phyloP scores from a whole-genome alignment of 2,888 invertebrate species.

The Seira ritae region DNA sequence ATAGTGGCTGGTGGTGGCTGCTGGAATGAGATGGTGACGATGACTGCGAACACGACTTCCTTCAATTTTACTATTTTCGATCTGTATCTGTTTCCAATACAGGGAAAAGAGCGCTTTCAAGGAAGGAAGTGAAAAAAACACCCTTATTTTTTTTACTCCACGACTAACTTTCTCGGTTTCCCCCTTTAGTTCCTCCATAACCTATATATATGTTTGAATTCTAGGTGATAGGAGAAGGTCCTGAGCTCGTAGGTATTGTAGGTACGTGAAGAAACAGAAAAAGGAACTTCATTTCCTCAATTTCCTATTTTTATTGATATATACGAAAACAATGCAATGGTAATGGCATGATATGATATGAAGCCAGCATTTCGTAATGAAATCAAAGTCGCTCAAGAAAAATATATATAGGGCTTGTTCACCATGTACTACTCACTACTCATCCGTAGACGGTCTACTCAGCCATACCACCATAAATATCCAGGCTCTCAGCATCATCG shows the following conservation, averaged over 20 bases:
- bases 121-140: no score
- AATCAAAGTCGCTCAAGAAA: background rate
- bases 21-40: background rate
- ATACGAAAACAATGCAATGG: background rate
- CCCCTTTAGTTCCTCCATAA: no score
- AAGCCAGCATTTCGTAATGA: background rate
- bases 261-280: background rate
- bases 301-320: background rate
- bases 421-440: background rate
- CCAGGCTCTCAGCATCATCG: background rate
- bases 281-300: background rate
- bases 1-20: background rate
- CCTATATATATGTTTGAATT: no score
- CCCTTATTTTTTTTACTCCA: background rate
- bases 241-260: background rate
- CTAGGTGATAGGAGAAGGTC: no score
- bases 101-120: no score
- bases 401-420: background rate
- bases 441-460: no score
- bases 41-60: background rate
- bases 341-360: no score
- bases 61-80: background rate
- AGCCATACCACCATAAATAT: no score
- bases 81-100: background rate
- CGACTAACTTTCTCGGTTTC: no score